These are phyloP conservation scores for Calypte anna DNA, from an alignment of 2,113 vertebrate genomes.

Conservation along the genomic window DNA sequence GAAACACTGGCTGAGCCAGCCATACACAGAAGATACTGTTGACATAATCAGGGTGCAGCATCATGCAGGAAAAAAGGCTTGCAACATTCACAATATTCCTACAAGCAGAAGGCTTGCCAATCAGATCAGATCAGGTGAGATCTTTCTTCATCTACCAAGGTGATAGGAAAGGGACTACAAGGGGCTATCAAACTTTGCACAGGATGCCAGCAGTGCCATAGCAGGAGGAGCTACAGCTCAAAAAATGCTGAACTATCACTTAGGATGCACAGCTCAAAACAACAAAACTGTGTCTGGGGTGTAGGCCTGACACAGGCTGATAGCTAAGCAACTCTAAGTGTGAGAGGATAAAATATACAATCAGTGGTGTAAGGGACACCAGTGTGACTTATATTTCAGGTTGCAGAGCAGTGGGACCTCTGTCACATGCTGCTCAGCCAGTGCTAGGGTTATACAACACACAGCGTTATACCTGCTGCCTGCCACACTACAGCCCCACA, in stretches of 20 bases:
- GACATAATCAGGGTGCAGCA: neutral
- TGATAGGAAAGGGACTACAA: neutral
- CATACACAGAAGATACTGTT: neutral
- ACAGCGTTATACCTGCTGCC: neutral
- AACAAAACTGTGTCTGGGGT: neutral
- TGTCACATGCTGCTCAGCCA: neutral
- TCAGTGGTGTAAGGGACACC: neutral
- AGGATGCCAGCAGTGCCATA: neutral
- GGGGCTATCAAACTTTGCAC: neutral
- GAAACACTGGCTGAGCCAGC: neutral
- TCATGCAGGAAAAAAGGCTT: neutral
- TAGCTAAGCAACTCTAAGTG: neutral
- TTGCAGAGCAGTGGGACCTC: neutral
- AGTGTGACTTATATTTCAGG: neutral
- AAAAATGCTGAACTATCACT: neutral
- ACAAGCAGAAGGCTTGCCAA: neutral
- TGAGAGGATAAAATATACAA: neutral
- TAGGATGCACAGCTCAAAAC: neutral
- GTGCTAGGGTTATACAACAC: fast-evolving
- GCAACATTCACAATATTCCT: neutral
- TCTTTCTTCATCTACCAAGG: neutral
- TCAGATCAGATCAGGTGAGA: neutral
- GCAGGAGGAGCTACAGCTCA: neutral
- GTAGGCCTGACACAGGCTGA: neutral
- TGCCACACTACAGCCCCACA: fast-evolving